These are phyloP conservation scores for Plectropomus leopardus DNA, from an alignment of 2,113 vertebrate species.

Conservation along the genomic window DNA sequence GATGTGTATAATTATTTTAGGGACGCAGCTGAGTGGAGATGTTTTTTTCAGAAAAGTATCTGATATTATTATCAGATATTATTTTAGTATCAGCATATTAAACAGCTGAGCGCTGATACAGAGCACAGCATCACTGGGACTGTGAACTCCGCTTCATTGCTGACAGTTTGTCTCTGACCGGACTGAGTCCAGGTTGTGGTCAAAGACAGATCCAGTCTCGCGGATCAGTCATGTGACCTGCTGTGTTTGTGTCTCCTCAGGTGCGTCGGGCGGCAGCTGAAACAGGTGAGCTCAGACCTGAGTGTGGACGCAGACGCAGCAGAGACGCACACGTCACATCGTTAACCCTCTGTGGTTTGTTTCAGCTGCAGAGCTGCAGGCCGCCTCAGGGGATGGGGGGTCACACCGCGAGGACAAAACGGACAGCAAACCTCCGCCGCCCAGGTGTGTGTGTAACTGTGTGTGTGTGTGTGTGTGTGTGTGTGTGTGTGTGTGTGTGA, in stretches of 20 bases:
- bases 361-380: constrained; percentile 58
- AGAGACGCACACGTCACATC: background rate
- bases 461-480: constrained; percentile 1
- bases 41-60: too few species aligned
- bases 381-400: constrained; percentile 4
- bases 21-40: too few species aligned
- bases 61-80: too few species aligned
- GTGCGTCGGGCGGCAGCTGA: constrained; percentile 47
- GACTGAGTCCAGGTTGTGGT: too few species aligned
- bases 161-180: too few species aligned
- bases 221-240: constrained; percentile 3
- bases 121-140: too few species aligned
- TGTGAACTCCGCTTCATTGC: too few species aligned
- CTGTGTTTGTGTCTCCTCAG: constrained; percentile 55
- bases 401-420: constrained; percentile 34
- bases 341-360: background rate
- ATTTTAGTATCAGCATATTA: too few species aligned
- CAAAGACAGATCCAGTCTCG: too few species aligned
- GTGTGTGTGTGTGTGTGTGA: constrained; percentile 43
- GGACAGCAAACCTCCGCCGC: constrained; percentile 45
- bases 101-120: too few species aligned
- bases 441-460: constrained; percentile 66
- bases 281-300: constrained; percentile 65
- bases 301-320: background rate
- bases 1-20: too few species aligned